Evolutionary conservation across 2,113 vertebrate genomes (phyloP), one percentile per base, ranked within the genome.

Genomic region (Pachycephala philippinensis): DNA sequence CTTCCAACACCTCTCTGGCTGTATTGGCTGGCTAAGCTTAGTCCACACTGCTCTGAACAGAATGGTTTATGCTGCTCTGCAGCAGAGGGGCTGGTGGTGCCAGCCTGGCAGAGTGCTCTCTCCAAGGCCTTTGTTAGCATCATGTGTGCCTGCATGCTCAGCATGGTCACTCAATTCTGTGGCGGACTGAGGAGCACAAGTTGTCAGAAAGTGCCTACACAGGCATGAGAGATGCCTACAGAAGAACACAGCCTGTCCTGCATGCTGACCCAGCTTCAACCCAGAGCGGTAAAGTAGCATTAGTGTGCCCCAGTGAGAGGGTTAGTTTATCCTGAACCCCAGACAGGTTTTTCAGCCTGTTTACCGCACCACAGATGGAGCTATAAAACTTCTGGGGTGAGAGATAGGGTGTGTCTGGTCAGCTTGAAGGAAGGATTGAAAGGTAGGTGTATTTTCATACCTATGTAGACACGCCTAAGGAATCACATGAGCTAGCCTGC

Each of bases 201-300:
- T 35, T 27, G 2, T 42, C 59, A 53, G 42, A 14, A 81, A 15
- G 13, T 87, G n/a, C 26, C 14, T 16, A 2, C 6, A 6, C 4
- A 22, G 7, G 3, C 10, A 8, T 28, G 39, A 66, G 9, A 33
- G 31, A n/a, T 30, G 13, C 11, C 15, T 53, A 8, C 0, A 0
- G 17, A 40, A n/a, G 44, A 54, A 30, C 3, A 1, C 6, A 14
- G 24, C 27, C 21, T 63, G 76, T 56, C 24, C 21, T 2, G 0
- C 23, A 20, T 2, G 5, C 11, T 14, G 13, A 57, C 6, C 7
- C 47, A 54, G 13, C 35, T 64, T 79, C 18, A 63, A 19, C 5
- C 13, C 24, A 31, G 26, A 37, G 15, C 31, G 11, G 1, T 56
- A 65, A 71, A 39, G 44, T 15, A 66, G 7, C 28, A 9, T 44